Evolutionary conservation across 2,797 vertebrate species (phyloP).

Genomic region (Sarcophilus harrisii): DNA sequence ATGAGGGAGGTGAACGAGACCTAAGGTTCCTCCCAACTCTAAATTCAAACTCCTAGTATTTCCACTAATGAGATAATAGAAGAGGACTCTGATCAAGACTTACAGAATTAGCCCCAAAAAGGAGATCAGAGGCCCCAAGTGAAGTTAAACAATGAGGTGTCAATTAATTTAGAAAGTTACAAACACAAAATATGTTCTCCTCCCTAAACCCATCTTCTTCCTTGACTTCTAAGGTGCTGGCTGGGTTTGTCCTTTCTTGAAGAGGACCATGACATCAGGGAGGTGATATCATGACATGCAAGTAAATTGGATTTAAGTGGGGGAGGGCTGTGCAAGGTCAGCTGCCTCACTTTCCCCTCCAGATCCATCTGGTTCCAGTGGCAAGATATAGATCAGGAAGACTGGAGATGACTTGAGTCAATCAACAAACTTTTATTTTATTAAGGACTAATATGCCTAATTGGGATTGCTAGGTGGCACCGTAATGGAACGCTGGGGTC

Average conservation of each 20-base stretch:
- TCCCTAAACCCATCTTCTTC: background rate
- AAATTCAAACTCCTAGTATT: background rate
- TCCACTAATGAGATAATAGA: background rate
- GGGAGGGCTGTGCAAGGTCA: too few relatives aligned
- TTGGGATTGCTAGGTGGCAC: background rate
- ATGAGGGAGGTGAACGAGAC: background rate
- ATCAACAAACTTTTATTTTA: background rate
- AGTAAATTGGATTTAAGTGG: too few relatives aligned
- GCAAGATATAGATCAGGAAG: too few relatives aligned
- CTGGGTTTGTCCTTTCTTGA: too few relatives aligned
- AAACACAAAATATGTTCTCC: background rate
- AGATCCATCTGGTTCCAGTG: too few relatives aligned
- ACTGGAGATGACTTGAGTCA: too few relatives aligned
- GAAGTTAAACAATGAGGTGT: background rate
- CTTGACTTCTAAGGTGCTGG: background rate
- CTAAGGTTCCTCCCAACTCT: background rate
- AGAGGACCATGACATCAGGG: too few relatives aligned
- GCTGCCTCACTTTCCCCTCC: too few relatives aligned
- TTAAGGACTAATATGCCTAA: background rate
- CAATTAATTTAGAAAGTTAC: background rate
- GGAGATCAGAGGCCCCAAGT: background rate
- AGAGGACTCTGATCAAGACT: background rate
- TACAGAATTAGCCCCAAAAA: background rate
- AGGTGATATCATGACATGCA: too few relatives aligned
- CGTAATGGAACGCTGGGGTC: background rate